phyloP scores from a whole-genome alignment of 2,888 invertebrate genomes.

The Onchidella celtica region DNA sequence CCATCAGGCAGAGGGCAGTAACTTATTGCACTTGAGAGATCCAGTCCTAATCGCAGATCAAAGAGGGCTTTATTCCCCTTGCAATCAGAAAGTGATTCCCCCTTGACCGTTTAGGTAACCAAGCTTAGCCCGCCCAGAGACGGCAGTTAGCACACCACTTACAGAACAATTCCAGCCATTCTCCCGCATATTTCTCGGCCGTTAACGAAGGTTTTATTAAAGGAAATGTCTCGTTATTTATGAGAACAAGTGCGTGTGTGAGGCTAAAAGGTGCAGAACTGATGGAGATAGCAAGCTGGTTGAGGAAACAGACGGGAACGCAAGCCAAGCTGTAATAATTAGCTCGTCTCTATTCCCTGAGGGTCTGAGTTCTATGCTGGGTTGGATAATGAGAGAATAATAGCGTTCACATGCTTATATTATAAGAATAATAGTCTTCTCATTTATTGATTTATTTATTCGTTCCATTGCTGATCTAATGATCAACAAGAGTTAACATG shows the following conservation, averaged over 20 bases:
- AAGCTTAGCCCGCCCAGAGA: constrained; percentile 24
- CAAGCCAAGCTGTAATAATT: not conserved
- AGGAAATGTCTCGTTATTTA: not conserved
- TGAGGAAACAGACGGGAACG: not conserved
- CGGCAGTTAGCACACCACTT: not conserved
- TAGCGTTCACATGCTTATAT: not conserved
- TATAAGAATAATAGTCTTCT: no score
- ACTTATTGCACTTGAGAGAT: not conserved
- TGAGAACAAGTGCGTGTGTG: not conserved
- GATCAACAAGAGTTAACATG: no score
- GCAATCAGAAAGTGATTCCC: constrained; percentile 15
- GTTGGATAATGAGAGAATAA: not conserved
- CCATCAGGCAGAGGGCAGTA: not conserved
- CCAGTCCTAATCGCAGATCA: not conserved
- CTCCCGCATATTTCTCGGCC: constrained; percentile 48
- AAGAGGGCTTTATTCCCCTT: not conserved
- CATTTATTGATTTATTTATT: no score
- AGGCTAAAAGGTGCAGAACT: no score
- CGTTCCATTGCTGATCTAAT: no score
- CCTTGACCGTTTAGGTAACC: not conserved
- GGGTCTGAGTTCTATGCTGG: not conserved
- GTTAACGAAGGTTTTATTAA: not conserved
- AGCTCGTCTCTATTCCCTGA: not conserved
- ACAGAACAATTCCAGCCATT: not conserved
- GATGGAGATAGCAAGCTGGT: no score